phyloP scores from a whole-genome alignment of 2,797 vertebrate species.

The Sebastes vulpes region DNA sequence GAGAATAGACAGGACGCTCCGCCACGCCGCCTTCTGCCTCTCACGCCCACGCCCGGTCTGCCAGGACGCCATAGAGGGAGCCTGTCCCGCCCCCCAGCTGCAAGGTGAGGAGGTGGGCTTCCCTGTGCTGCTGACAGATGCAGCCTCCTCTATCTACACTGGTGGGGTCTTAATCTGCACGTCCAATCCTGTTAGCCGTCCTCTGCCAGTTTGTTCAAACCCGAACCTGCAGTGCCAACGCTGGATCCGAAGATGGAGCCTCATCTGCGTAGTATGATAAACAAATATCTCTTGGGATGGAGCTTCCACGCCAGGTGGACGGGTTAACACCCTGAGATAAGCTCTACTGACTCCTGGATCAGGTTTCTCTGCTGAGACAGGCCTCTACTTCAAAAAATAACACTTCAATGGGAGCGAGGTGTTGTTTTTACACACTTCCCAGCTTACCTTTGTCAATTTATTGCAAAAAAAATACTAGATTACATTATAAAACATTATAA shows the following conservation, averaged over 20 bases:
- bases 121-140: slow-evolving; percentile 56
- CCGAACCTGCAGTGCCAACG: slow-evolving; percentile 32
- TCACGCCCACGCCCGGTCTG: slow-evolving; percentile 30
- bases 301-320: slow-evolving; percentile 41
- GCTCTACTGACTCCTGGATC: slow-evolving; percentile 11
- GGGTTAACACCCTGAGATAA: slow-evolving; percentile 51
- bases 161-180: slow-evolving; percentile 65
- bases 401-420: too few relatives aligned
- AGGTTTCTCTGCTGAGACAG: not conserved
- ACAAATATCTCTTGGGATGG: slow-evolving; percentile 34
- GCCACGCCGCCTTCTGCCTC: slow-evolving; percentile 38
- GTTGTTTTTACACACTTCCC: not conserved
- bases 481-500: too few relatives aligned
- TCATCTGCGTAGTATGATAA: slow-evolving; percentile 46
- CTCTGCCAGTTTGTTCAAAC: slow-evolving; percentile 45
- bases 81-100: slow-evolving; percentile 37
- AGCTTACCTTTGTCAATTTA: not conserved
- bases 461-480: not conserved
- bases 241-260: slow-evolving; percentile 20
- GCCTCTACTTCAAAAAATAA: slow-evolving; percentile 2
- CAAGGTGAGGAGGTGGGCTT: slow-evolving; percentile 49
- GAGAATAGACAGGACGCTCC: slow-evolving; percentile 31
- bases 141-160: slow-evolving; percentile 14
- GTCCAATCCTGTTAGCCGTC: slow-evolving; percentile 73
- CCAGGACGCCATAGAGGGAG: slow-evolving; percentile 20